Evolutionary conservation across 2,888 invertebrate genomes (phyloP), one percentile per base, ranked within the genome.

Genomic region (Caenorhabditis drosophilae): DNA sequence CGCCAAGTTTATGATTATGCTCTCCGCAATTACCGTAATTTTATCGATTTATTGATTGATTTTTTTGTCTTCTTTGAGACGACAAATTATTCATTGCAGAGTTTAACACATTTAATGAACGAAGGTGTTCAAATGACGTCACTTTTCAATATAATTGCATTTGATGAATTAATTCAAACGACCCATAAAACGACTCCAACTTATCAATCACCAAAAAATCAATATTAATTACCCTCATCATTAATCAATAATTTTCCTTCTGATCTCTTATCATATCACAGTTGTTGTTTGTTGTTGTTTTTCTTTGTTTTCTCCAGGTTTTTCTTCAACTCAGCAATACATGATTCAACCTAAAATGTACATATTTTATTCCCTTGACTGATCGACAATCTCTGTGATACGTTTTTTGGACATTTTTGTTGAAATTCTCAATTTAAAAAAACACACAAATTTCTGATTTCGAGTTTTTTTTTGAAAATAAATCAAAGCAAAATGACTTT

Each of bases 1-100:
- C 23, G 70, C 72, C 27, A 67, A 70, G 18, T 67, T 73, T 45
- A 69, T 75, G 58, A 66, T 75, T 9, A 70, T 75, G 69, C 38
- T 75, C 15, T 67, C 67, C 2, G 69, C 73, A n/a, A 60, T 75
- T 48, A 75, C 75, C 51, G 75, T 75, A 51, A 48, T 47, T 59
- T 6, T 23, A 9, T 20, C 20, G 4, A 41, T 9, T 41, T 36
- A n/a, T 4, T 36, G 4, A 9, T 15, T 9, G 4, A 36, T 9
- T 36, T 9, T 31, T 31, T 31, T 31, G 31, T n/a, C n/a, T 25
- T 40, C n/a, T 11, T 12, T 34, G 34, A 18, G 18, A 38, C n/a
- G n/a, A n/a, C n/a, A 44, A 31, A 27, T 4, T 26, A 45, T 26
- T 45, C 20, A n/a, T 54, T 64, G 3, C 60, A 67, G 69, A 67